Evolutionary conservation across 1,140 invertebrate genomes (phyloP), one percentile per base, ranked within the genome.

Genomic region (Zaprionus davidi): DNA sequence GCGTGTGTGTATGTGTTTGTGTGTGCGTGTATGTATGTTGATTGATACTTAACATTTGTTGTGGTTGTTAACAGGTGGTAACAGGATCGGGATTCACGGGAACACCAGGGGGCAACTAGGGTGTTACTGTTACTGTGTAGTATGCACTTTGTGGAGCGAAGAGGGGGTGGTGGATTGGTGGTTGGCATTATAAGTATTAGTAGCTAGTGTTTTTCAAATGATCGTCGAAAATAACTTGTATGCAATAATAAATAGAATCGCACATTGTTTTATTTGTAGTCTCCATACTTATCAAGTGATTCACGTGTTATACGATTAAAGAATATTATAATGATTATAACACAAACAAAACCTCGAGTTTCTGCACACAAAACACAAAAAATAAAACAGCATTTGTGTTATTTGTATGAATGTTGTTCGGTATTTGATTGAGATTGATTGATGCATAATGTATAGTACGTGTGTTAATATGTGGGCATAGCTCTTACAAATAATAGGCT

Each of bases 111-210:
- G 66, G 31, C 31, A 59, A 28, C 56, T 59, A 20, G 36, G 36
- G 20, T 36, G 57, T 36, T 56, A n/a, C 24, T 28, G 24, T 26
- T 56, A n/a, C 24, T 28, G 24, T 26, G 13, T 24, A 12, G 63
- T 24, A 15, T n/a, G 28, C 56, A 44, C 34, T 51, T 34, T 34
- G 31, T 34, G 28, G 34, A 49, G 34, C 26, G 67, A 13, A 17
- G 24, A 12, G 31, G 38, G 15, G 5, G 4, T 28, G 49, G 9
- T 28, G 49, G 9, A 15, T 64, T 44, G 5, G 17, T 7, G 51
- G 34, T 20, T 13, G 55, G 60, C 67, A 63, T 71, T 69, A 60
- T 78, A 60, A 71, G 76, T 79, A 75, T 69, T 81, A 81, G 78
- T 81, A 85, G 66, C 74, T 64, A 65, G 58, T 65, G 58, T 70